Percentiles rank a stretch among this genome's conserved stretches.
Conservation (phyloP, 1,140 invertebrate genomes). For the Battus philenor region DNA sequence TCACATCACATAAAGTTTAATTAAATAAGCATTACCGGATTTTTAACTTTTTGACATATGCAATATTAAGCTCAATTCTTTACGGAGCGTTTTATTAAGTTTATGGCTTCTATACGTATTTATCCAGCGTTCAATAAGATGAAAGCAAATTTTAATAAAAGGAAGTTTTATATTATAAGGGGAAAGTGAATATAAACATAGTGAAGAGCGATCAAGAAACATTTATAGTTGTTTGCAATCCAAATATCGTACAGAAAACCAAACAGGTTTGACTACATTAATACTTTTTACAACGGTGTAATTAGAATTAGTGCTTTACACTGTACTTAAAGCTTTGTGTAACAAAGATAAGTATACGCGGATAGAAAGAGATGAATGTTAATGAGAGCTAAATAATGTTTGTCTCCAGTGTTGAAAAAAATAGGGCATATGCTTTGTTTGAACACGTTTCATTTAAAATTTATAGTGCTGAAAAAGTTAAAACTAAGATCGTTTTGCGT, state of each 20-base stretch:
- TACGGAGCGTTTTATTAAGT: background rate
- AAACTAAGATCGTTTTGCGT: too few relatives aligned
- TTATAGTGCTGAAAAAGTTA: too few relatives aligned
- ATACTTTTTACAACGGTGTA: constrained; percentile 5
- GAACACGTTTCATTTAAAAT: too few relatives aligned
- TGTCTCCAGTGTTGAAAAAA: constrained; percentile 21
- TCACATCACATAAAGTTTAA: background rate
- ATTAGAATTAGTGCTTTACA: constrained; percentile 9
- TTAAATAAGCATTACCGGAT: background rate
- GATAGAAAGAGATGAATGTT: constrained; percentile 35
- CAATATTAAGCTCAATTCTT: background rate
- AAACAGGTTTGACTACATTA: constrained; percentile 3
- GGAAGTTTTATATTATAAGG: background rate
- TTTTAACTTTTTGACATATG: background rate
- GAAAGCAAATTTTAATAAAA: constrained; percentile 11
- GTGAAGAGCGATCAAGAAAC: constrained; percentile 4
- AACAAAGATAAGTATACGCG: constrained; percentile 17
- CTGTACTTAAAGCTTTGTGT: constrained; percentile 6
- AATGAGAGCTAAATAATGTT: constrained; percentile 57
- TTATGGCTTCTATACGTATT: too few relatives aligned
- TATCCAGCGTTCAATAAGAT: too few relatives aligned
- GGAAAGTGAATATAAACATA: background rate
- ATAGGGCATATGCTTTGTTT: constrained; percentile 21
- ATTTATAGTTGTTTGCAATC: background rate
- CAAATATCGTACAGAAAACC: background rate